Base-by-base conservation (phyloP, 2,797 vertebrate species). In the Gymnopithys bicolor region DNA sequence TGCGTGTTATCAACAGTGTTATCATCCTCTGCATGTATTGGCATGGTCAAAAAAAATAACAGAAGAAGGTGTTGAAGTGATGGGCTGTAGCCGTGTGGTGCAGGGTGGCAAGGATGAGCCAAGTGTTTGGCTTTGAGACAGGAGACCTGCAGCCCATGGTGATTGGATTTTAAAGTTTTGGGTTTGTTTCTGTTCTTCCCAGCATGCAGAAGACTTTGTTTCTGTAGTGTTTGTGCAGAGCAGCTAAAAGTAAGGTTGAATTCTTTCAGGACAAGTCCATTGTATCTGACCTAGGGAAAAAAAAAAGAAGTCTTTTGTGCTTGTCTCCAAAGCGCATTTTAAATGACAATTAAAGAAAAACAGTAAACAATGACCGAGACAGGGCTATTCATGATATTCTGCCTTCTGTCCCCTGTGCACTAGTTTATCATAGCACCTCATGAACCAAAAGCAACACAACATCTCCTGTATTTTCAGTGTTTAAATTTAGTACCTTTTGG, bases 251-350 rank as follows among this genome's bases (percentile, higher is more conserved):
- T 66, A 41, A 90, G 75, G 75, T 89, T 90, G 91, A 90, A 93
- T 96, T 93, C 67, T 96, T 93, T 87, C 80, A 81, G 73, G 66
- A 46, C 66, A 67, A 90, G 60, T 91, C 87, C 53, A 84, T 90
- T 81, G 66, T 68, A 49, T 78, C 77, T 88, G 83, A 68, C 17
- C 24, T 18, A 55, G 41, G 12, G 32, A 28, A 15, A n/a, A 35
- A 17, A 55, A 58, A 37, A 35, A 24, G 5, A 30, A 19, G 9
- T 68, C 62, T 58, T 78, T 84, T 51, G 37, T 93, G 53, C 53
- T 89, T 85, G 68, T 89, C 79, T 95, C 35, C 80, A 2, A 84
- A 79, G 55, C 41, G 18, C 53, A 17, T 84, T 95, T 93, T 19
- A 83, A 87, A 75, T 81, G 3, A 76, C 84, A 93, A 67, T 24